Conservation (phyloP, 2,797 vertebrate genomes). For the Sebastes oblongus region DNA sequence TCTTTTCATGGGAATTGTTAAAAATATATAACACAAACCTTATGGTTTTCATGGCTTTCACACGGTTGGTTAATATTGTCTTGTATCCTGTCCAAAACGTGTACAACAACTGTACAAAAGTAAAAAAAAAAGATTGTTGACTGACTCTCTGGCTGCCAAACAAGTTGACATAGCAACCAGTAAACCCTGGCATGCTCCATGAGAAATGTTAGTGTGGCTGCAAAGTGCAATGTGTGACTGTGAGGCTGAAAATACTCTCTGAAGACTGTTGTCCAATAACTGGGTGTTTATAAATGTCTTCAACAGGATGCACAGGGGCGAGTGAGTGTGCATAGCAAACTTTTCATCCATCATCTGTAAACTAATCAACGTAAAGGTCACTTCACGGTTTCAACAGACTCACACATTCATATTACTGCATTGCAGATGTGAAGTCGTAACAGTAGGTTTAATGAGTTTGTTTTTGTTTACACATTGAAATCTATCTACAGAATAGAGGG, state of each 20-base stretch:
- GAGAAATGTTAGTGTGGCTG: slow-evolving; percentile 28
- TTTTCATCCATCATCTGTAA: slow-evolving; percentile 38
- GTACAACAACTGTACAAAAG: background rate
- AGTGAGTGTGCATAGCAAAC: slow-evolving; percentile 17
- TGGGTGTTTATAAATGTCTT: background rate
- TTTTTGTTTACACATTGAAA: background rate
- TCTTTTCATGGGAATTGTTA: background rate
- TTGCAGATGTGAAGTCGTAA: slow-evolving; percentile 43
- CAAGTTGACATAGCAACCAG: slow-evolving; percentile 61
- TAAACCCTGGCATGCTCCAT: slow-evolving; percentile 28
- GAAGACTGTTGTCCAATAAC: background rate
- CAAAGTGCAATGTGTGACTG: slow-evolving; percentile 23
- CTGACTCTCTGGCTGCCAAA: slow-evolving; percentile 11
- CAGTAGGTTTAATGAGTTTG: slow-evolving; percentile 10
- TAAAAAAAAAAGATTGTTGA: slow-evolving; percentile 4
- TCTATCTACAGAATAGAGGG: background rate
- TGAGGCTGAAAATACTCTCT: slow-evolving; percentile 39
- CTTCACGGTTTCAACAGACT: background rate
- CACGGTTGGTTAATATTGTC: background rate
- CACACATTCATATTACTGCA: slow-evolving; percentile 44
- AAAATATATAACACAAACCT: background rate
- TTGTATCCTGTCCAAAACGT: background rate
- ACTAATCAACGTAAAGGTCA: slow-evolving; percentile 35
- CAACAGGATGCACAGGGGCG: background rate
- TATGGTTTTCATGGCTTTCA: background rate